These are phyloP conservation scores for Bos taurus DNA, from an alignment of 2,113 vertebrate species.

Conservation along the genomic window ARS-UCD2.0 NC_037351.1:60656501-60657000, in stretches of 20 bases:
- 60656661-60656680: neutral
- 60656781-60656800: neutral
- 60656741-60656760: neutral
- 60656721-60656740: neutral
- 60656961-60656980: neutral
- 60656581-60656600: neutral
- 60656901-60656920: constrained; percentile 14
- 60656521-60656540: constrained; percentile 21
- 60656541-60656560: constrained; percentile 21
- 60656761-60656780: neutral
- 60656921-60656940: constrained; percentile 8
- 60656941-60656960: constrained; percentile 6
- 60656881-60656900: constrained; percentile 15
- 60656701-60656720: neutral
- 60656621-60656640: constrained; percentile 14
- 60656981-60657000: neutral
- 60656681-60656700: neutral
- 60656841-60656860: neutral
- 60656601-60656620: constrained; percentile 56
- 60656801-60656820: neutral
- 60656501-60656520: neutral
- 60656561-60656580: constrained; percentile 54
- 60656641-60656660: constrained; percentile 16
- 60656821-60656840: neutral
- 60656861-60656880: constrained; percentile 15